Conservation (phyloP, 2,797 vertebrate species). For the Anguilla megastoma region DNA sequence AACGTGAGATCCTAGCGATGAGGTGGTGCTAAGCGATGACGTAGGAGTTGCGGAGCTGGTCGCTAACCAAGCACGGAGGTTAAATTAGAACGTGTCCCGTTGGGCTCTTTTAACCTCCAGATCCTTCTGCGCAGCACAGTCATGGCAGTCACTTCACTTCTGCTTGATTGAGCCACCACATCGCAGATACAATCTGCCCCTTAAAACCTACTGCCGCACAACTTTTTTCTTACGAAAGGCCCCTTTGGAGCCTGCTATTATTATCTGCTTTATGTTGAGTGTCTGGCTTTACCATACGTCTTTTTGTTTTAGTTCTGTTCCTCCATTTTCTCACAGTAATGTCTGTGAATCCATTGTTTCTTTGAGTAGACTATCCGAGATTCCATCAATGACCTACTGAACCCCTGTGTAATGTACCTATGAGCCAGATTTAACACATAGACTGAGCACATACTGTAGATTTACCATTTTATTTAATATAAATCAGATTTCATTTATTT, state of each 20-base stretch:
- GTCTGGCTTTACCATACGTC: not conserved
- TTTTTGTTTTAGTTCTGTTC: not conserved
- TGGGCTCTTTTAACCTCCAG: not conserved
- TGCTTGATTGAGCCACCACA: not conserved
- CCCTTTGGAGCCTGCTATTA: not conserved
- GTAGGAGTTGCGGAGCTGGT: slow-evolving; percentile 63
- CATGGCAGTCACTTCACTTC: not conserved
- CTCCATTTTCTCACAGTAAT: not conserved
- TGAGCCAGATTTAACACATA: not conserved
- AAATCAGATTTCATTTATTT: not conserved
- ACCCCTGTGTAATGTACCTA: not conserved
- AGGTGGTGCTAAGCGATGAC: slow-evolving; percentile 71
- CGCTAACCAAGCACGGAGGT: slow-evolving; percentile 57
- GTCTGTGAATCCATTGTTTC: not conserved
- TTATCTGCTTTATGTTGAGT: not conserved
- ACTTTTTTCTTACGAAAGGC: not conserved
- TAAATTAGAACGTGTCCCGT: slow-evolving; percentile 52
- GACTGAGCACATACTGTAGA: not conserved
- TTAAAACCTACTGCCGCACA: not conserved
- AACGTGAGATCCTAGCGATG: slow-evolving; percentile 63
- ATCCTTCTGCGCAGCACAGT: not conserved
- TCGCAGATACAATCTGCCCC: not conserved
- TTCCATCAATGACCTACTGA: not conserved
- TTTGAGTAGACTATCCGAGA: not conserved
- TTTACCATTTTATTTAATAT: not conserved